A percentile compares a stretch with the other conserved stretches of the same genome.
Evolutionary conservation across 2,113 vertebrate genomes (phyloP).

Genomic region (Leptodactylus fuscus): DNA sequence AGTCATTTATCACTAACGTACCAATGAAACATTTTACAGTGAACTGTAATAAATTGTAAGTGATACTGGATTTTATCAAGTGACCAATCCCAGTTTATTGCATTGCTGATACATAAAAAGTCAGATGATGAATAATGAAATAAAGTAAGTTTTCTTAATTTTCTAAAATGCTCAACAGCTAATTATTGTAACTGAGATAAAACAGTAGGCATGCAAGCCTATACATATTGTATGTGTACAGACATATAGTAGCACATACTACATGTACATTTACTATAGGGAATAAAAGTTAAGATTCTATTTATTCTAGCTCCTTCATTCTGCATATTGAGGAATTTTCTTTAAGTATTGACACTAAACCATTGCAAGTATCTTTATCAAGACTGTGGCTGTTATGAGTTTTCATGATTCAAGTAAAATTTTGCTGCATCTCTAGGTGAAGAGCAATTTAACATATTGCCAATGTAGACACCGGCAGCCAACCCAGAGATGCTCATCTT

Average conservation of each 20-base stretch:
- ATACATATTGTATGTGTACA: not conserved
- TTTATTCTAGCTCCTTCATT: no score
- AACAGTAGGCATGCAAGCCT: not conserved
- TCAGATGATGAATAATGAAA: no score
- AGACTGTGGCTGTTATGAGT: no score
- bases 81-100: not conserved
- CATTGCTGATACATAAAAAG: no score
- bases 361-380: no score
- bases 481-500: no score
- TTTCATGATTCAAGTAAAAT: no score
- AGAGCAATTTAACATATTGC: no score
- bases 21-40: not conserved
- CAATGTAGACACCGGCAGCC: no score
- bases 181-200: not conserved
- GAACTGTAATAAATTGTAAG: not conserved
- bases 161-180: constrained; percentile 14
- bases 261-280: not conserved
- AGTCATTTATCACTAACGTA: not conserved
- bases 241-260: not conserved
- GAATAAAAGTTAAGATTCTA: not conserved
- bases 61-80: not conserved
- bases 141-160: not conserved
- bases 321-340: no score
- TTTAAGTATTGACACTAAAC: no score
- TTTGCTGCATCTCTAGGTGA: no score